These are phyloP conservation scores for Ctenochaetus hawaiiensis DNA, from an alignment of 2,797 vertebrate genomes.

Conservation along the genomic window DNA sequence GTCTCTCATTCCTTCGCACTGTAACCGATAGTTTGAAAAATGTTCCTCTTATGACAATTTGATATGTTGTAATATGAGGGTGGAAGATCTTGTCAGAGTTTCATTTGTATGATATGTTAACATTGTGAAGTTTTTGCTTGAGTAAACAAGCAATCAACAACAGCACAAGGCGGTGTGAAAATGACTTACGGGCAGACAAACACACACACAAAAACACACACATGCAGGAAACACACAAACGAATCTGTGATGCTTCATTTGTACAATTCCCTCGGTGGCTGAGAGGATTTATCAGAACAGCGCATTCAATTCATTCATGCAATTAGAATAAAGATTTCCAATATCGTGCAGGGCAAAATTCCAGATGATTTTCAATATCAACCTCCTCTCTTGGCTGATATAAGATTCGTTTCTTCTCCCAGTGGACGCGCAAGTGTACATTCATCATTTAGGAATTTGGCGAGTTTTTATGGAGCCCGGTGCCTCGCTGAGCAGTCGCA, in stretches of 20 bases:
- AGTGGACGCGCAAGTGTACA: constrained; percentile 63
- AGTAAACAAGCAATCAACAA: constrained; percentile 78
- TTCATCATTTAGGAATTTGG: constrained; percentile 82
- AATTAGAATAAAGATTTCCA: constrained; percentile 85
- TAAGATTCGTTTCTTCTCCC: constrained; percentile 74
- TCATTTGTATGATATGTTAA: constrained; percentile 75
- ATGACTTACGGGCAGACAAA: constrained; percentile 63
- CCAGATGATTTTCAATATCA: constrained; percentile 83
- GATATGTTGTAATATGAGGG: constrained; percentile 65
- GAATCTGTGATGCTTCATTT: constrained; percentile 79
- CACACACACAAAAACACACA: constrained; percentile 7
- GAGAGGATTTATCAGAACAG: constrained; percentile 78
- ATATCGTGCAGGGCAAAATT: constrained; percentile 75
- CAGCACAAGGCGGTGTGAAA: constrained; percentile 62
- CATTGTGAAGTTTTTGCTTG: constrained; percentile 70
- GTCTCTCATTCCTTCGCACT: constrained; percentile 72
- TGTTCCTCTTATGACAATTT: constrained; percentile 60
- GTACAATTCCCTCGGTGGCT: constrained; percentile 72
- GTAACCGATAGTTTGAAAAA: constrained; percentile 61
- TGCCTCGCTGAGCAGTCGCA: constrained; percentile 75
- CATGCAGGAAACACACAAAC: constrained; percentile 63
- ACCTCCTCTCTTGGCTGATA: constrained; percentile 68
- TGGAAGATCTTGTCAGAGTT: constrained; percentile 67
- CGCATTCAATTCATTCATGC: constrained; percentile 81
- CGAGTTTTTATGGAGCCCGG: constrained; percentile 62